phyloP scores from a whole-genome alignment of 2,797 vertebrate genomes.

The Falco novaeseelandiae region DNA sequence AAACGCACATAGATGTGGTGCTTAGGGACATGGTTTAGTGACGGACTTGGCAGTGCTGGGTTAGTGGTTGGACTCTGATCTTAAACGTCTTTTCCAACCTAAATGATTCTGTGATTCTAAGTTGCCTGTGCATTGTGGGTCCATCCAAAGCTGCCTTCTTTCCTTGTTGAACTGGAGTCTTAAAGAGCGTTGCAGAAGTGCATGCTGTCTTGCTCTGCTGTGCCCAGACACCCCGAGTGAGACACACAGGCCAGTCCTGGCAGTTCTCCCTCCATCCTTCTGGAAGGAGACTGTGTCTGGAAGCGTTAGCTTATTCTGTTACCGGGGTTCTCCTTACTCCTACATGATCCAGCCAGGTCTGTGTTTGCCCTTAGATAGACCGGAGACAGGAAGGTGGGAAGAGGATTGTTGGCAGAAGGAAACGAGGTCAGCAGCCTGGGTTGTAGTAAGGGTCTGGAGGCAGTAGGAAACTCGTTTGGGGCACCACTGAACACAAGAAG shows the following conservation, averaged over 20 bases:
- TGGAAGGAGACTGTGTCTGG: not conserved
- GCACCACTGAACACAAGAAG: not conserved
- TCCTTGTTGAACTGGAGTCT: not conserved
- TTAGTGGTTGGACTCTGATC: too few relatives aligned
- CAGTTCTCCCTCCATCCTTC: not conserved
- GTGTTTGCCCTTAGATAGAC: not conserved
- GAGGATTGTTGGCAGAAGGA: not conserved
- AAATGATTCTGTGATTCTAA: too few relatives aligned
- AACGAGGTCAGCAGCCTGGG: not conserved
- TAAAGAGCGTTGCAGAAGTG: not conserved
- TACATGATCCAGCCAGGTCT: not conserved
- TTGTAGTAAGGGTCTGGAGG: not conserved
- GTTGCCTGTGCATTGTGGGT: not conserved
- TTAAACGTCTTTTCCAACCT: too few relatives aligned
- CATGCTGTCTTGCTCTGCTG: rapidly evolving
- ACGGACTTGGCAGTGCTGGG: too few relatives aligned
- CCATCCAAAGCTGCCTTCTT: not conserved
- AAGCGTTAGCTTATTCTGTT: not conserved
- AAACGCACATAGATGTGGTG: too few relatives aligned
- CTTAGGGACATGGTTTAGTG: too few relatives aligned
- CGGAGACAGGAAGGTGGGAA: not conserved
- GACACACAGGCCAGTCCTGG: not conserved
- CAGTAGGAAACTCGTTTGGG: not conserved
- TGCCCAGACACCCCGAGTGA: not conserved
- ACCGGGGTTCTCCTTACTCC: not conserved